Conservation (phyloP, 2,888 invertebrate genomes). For the Epinotia brunnichana region DNA sequence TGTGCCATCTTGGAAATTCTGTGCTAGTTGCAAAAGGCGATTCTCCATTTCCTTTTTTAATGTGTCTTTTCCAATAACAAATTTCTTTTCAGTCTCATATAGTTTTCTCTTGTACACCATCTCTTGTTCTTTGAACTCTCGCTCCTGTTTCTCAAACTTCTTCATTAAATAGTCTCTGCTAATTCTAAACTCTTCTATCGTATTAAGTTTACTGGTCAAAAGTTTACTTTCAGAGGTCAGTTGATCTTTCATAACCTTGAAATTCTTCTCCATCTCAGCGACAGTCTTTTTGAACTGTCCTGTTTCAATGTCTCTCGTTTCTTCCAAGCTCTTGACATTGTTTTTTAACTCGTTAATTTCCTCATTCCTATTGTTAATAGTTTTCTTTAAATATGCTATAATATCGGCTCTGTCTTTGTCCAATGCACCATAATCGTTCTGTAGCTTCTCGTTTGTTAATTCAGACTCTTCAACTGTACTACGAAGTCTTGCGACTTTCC, state of each 20-base stretch:
- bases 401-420: slow-evolving; percentile 94
- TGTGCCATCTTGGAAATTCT: slow-evolving; percentile 93
- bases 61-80: slow-evolving; percentile 90
- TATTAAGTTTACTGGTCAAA: slow-evolving; percentile 92
- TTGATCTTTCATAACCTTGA: slow-evolving; percentile 91
- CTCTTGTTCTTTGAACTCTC: slow-evolving; percentile 89
- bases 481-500: slow-evolving; percentile 89
- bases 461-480: slow-evolving; percentile 88
- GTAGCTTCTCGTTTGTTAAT: slow-evolving; percentile 86
- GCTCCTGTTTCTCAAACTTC: slow-evolving; percentile 92
- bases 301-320: slow-evolving; percentile 86
- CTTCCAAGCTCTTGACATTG: slow-evolving; percentile 89
- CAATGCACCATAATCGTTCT: slow-evolving; percentile 85
- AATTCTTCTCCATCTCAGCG: slow-evolving; percentile 87
- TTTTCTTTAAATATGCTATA: slow-evolving; percentile 91
- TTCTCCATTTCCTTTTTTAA: slow-evolving; percentile 94
- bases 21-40: slow-evolving; percentile 90
- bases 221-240: slow-evolving; percentile 94
- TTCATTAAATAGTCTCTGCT: slow-evolving; percentile 92
- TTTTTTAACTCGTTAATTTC: slow-evolving; percentile 87
- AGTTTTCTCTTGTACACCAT: slow-evolving; percentile 89
- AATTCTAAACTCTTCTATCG: slow-evolving; percentile 94
- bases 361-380: slow-evolving; percentile 87
- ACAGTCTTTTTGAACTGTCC: slow-evolving; percentile 86
- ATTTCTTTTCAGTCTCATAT: slow-evolving; percentile 90